phyloP scores from a whole-genome alignment of 2,888 invertebrate genomes.

The Teinopalpus imperialis region DNA sequence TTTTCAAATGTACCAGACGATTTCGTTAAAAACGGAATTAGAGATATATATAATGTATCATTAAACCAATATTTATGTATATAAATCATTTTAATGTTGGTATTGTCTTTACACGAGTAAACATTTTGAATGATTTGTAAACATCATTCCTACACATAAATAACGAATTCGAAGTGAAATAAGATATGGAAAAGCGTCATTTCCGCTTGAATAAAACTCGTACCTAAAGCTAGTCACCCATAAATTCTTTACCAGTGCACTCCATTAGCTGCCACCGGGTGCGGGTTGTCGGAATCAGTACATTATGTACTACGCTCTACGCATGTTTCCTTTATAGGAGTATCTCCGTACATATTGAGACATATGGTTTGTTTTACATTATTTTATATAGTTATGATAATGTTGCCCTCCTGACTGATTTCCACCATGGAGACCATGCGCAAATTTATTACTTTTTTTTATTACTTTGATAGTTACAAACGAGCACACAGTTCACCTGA shows the following conservation, averaged over 20 bases:
- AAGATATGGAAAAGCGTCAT: slow-evolving; percentile 16
- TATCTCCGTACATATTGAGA: not conserved
- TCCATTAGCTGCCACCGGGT: slow-evolving; percentile 20
- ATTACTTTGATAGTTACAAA: too few species aligned
- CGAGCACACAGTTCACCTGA: too few species aligned
- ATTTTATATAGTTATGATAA: too few species aligned
- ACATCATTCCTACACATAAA: slow-evolving; percentile 17
- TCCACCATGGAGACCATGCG: too few species aligned
- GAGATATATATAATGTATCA: too few species aligned
- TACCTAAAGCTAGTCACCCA: slow-evolving; percentile 18
- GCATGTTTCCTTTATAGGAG: not conserved
- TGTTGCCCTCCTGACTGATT: too few species aligned
- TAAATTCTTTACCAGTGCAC: slow-evolving; percentile 26
- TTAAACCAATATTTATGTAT: too few species aligned
- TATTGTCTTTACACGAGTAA: too few species aligned
- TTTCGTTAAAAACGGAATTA: too few species aligned
- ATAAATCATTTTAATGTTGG: too few species aligned
- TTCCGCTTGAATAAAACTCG: slow-evolving; percentile 10
- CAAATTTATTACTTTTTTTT: too few species aligned
- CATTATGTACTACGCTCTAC: not conserved
- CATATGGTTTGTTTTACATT: not conserved
- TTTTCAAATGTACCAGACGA: too few species aligned
- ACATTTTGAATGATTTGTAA: not conserved
- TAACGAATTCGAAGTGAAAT: slow-evolving; percentile 16
- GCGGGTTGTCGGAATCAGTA: not conserved